Base-by-base conservation (phyloP, 2,113 vertebrate species). In the Circaetus cinerascens region DNA sequence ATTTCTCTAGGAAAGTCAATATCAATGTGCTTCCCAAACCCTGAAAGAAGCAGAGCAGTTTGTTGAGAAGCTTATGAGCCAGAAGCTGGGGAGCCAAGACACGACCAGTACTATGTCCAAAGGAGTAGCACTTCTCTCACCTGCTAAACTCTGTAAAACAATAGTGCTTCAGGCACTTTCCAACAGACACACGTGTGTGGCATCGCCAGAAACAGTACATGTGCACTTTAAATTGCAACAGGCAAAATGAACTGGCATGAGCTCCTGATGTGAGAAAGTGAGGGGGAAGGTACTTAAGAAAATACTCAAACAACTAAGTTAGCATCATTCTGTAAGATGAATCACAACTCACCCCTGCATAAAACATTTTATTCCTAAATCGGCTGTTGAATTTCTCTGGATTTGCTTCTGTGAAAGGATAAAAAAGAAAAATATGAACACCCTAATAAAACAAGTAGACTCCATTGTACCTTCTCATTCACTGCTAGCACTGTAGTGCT, bases 341-440 rank as follows among this genome's bases (percentile, higher is more conserved):
- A 87, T 59, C n/a, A 23, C 30, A 84, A 98, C 99, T 99, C 96
- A 99, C 99, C 98, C 99, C 99, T 46, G 99, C 99, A 94, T 99
- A 99, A 98, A 99, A 99, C 99, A 99, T 99, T 98, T 99, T 99
- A 98, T 99, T 99, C 98, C 98, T 98, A 96, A 99, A 99, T 55
- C 99, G 98, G 97, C 99, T 99, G 98, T 99, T 99, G 94, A 99
- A 99, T 98, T 99, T 99, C 98, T 99, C 99, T 30, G 99, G 99
- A 98, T 99, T 99, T 93, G 99, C 99, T 97, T 99, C 99, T 99
- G 97, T 86, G 82, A 97, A 96, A 97, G 57, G 91, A 85, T 63
- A 95, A 85, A 97, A 86, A 90, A 56, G 36, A 62, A 48, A 88
- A 87, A 63, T 67, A 85, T 38, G 41, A 94, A 83, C 43, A 69